phyloP scores from a whole-genome alignment of 2,797 vertebrate genomes.

The Hoplostethus atlanticus region DNA sequence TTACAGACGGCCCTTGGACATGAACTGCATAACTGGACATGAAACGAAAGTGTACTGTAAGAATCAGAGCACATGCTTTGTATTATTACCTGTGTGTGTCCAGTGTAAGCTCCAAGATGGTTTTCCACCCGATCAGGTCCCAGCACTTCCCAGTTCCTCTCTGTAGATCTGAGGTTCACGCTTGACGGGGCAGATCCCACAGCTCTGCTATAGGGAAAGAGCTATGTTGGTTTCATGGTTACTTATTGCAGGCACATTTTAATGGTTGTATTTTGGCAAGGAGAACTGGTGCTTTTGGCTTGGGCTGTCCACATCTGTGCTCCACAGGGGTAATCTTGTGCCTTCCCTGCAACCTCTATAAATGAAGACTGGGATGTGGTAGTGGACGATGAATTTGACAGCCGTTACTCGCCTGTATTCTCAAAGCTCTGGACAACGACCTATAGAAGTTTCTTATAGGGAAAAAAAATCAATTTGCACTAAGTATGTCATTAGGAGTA shows the following conservation, averaged over 20 bases:
- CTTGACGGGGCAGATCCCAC: conserved; percentile 68
- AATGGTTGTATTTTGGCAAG: conserved; percentile 74
- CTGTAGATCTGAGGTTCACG: conserved; percentile 56
- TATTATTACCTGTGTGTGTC: conserved; percentile 54
- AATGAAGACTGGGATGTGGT: conserved; percentile 20
- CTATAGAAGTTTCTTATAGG: conserved; percentile 20
- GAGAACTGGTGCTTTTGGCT: conserved; percentile 66
- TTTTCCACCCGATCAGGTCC: conserved; percentile 69
- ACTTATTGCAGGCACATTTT: conserved; percentile 75
- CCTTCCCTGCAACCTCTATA: conserved; percentile 36
- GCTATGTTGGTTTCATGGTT: conserved; percentile 79
- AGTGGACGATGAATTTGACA: conserved; percentile 1
- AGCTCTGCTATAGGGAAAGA: conserved; percentile 73
- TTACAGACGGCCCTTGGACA: conserved; percentile 30
- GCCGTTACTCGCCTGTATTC: conserved; percentile 11
- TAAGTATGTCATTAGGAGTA: conserved; percentile 21
- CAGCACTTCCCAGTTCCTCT: conserved; percentile 50
- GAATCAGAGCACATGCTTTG: conserved; percentile 22
- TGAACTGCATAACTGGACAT: neutral
- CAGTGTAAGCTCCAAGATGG: conserved; percentile 63
- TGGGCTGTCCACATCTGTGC: conserved; percentile 68
- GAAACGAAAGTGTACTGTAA: conserved; percentile 3
- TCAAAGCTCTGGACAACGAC: conserved; percentile 36
- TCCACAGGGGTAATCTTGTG: conserved; percentile 55
- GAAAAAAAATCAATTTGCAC: conserved; percentile 26